Evolutionary conservation across 2,113 vertebrate species (phyloP).

Genomic region (Mormyrus lacerda): DNA sequence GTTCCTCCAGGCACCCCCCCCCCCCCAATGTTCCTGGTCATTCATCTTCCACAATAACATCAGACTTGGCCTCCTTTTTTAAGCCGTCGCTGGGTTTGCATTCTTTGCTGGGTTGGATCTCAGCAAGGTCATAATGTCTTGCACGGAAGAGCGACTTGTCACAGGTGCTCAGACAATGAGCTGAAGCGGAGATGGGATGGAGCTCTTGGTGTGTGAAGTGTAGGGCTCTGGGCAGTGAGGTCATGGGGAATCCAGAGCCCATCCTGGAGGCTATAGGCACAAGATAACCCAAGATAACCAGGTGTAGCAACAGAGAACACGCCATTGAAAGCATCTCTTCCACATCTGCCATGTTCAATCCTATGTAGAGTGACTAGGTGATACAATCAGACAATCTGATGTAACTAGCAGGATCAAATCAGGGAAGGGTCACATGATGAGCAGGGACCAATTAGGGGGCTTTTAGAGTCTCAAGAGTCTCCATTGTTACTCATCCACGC

Average conservation of each 20-base stretch:
- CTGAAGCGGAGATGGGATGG: neutral
- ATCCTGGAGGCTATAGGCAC: no score
- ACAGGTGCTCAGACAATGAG: neutral
- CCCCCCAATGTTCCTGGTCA: neutral
- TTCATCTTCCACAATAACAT: neutral
- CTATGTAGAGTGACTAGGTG: neutral
- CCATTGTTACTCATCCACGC: neutral
- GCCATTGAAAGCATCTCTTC: neutral
- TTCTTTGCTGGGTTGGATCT: neutral
- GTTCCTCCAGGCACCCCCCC: neutral
- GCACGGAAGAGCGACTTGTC: neutral
- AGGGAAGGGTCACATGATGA: no score
- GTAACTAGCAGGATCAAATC: neutral
- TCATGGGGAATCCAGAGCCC: no score
- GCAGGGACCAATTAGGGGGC: neutral
- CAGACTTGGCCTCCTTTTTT: neutral
- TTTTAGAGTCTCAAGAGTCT: neutral
- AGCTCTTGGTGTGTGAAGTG: neutral
- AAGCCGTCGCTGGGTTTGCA: neutral
- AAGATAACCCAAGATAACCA: no score
- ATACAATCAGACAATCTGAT: neutral
- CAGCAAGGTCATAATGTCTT: neutral
- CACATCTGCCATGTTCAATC: neutral
- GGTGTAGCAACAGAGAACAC: neutral
- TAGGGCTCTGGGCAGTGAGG: neutral